Conservation (phyloP, 2,888 invertebrate genomes). For the Furcula furcula region DNA sequence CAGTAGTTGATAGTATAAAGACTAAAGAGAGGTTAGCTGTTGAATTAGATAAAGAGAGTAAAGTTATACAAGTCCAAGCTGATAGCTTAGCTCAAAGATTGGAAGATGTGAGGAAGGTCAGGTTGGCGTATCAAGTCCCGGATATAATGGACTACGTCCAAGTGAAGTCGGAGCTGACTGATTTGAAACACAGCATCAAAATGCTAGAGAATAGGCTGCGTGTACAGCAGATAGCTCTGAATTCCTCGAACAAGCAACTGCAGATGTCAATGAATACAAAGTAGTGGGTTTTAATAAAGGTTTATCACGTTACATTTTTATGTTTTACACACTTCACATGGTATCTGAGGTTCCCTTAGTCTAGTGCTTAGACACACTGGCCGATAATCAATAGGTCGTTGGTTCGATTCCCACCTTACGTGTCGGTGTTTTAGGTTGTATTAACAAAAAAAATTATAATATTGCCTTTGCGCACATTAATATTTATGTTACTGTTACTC, state of each 20-base stretch:
- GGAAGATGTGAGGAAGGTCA: constrained; percentile 56
- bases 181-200: constrained; percentile 64
- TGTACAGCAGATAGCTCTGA: constrained; percentile 62
- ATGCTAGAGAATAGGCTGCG: constrained; percentile 54
- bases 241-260: constrained; percentile 54
- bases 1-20: constrained; percentile 61
- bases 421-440: too few species aligned
- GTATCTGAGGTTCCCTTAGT: too few species aligned
- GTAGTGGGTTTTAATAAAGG: constrained; percentile 1
- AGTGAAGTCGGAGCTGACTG: constrained; percentile 72
- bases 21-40: constrained; percentile 58
- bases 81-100: constrained; percentile 55
- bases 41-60: constrained; percentile 63
- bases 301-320: neutral
- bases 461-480: too few species aligned
- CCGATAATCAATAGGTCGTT: too few species aligned
- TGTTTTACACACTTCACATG: too few species aligned
- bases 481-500: too few species aligned
- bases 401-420: too few species aligned
- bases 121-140: constrained; percentile 73
- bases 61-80: constrained; percentile 57
- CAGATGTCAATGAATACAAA: constrained; percentile 13
- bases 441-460: too few species aligned
- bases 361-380: too few species aligned
- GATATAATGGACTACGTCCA: constrained; percentile 81